phyloP scores from a whole-genome alignment of 2,113 vertebrate species.

The Aegotheles bennettii region DNA sequence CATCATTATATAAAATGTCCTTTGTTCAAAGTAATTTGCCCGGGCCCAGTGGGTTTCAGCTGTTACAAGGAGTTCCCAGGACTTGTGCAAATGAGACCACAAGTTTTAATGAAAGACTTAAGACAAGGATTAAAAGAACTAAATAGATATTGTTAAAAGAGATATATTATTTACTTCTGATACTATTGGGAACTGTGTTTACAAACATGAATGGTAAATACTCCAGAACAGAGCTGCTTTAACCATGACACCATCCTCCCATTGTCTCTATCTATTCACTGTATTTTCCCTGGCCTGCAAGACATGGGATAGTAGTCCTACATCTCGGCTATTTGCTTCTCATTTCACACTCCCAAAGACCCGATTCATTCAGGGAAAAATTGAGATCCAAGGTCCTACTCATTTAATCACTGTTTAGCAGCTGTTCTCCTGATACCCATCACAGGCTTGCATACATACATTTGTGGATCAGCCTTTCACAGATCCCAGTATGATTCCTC shows the following conservation, averaged over 20 bases:
- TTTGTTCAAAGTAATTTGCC: neutral
- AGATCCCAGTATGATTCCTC: neutral
- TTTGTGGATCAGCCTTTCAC: neutral
- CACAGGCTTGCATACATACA: neutral
- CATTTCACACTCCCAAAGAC: neutral
- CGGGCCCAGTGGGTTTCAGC: neutral
- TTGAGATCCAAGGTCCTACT: neutral
- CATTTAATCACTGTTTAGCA: neutral
- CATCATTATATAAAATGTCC: neutral
- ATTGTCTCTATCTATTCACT: neutral
- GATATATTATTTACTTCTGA: neutral
- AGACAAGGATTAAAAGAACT: neutral
- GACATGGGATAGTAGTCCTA: neutral
- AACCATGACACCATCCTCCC: neutral
- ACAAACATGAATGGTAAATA: neutral
- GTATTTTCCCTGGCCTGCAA: neutral
- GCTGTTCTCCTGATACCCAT: neutral
- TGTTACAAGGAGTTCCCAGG: neutral
- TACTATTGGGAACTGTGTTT: neutral
- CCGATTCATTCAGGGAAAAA: neutral
- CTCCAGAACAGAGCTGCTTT: neutral
- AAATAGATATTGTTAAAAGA: neutral
- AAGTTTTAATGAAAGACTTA: neutral
- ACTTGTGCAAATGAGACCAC: neutral
- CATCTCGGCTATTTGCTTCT: neutral